Base-by-base conservation (phyloP, 2,888 invertebrate genomes). In the Monochamus alternatus region DNA sequence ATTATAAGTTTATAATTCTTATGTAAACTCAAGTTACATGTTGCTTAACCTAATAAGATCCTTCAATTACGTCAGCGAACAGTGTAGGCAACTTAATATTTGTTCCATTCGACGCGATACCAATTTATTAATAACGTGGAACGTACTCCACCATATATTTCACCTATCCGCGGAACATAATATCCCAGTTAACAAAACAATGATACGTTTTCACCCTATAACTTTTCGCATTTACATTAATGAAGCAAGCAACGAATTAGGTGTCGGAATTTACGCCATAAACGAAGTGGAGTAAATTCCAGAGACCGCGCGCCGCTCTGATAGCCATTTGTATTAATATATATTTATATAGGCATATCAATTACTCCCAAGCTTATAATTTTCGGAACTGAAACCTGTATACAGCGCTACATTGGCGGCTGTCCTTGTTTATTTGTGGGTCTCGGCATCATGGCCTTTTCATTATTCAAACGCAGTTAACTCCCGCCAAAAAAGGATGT, bases 241-340 rank as follows among this genome's bases (percentile, higher is more conserved):
- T 85, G 85, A 85, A 83, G 81, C 81, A 83, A 80, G 81, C 38
- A 78, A 76, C 79, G 80, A 82, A 82, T 82, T 82, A 82, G 81
- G 80, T 70, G 78, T 73, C 70, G 75, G 78, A 79, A 78, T 74
- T 77, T 60, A 68, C 74, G 81, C 75, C 81, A 74, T 81, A 80
- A 81, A 80, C 80, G 78, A 78, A 78, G 79, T 76, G 64, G 79
- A 78, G 79, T 77, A 77, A 76, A 80, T 80, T 78, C 78, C 75
- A 63, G 69, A 51, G 65, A 10, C 65, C 59, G 51, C 55, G 64
- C 55, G n/a, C 78, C 78, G 66, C 69, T 76, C 81, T 84, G 85
- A 84, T 84, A 85, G 84, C 86, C 85, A 86, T 87, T 87, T 87
- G 86, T 87, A 87, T 87, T 87, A 87, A 87, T 87, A 87, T 86